These are phyloP conservation scores for Drosophila oshimai DNA, from an alignment of 1,140 invertebrate species.

Conservation along the genomic window DNA sequence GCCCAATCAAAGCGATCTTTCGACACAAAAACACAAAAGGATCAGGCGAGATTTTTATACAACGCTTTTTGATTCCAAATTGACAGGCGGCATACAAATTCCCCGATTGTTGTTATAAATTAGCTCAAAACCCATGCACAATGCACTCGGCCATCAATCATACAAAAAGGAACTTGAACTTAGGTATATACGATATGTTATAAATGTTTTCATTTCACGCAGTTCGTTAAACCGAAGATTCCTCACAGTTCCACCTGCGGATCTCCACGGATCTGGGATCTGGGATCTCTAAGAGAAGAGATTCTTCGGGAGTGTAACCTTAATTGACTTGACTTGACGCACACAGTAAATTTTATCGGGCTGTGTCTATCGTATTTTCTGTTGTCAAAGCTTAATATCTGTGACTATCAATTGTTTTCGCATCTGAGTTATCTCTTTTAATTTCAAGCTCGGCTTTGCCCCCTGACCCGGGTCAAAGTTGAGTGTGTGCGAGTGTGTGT, in stretches of 20 bases:
- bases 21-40: slow-evolving; percentile 65
- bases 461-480: slow-evolving; percentile 78
- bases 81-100: slow-evolving; percentile 77
- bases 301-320: slow-evolving; percentile 37
- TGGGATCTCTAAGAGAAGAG: slow-evolving; percentile 35
- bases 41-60: slow-evolving; percentile 55
- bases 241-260: slow-evolving; percentile 41
- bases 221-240: slow-evolving; percentile 61
- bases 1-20: slow-evolving; percentile 50
- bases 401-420: slow-evolving; percentile 80
- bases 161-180: slow-evolving; percentile 16
- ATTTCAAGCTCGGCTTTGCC: slow-evolving; percentile 68
- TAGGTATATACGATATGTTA: slow-evolving; percentile 18
- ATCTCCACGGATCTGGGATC: slow-evolving; percentile 7
- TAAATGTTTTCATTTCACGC: slow-evolving; percentile 41
- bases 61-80: slow-evolving; percentile 65
- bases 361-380: slow-evolving; percentile 61
- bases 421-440: slow-evolving; percentile 81
- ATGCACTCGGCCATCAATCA: slow-evolving; percentile 70
- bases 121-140: slow-evolving; percentile 71
- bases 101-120: slow-evolving; percentile 73
- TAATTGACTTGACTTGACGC: slow-evolving; percentile 75
- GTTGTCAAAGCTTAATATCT: slow-evolving; percentile 79
- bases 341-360: slow-evolving; percentile 48
- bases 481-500: slow-evolving; percentile 44